Evolutionary conservation across 2,113 vertebrate genomes (phyloP).

Genomic region (Poicephalus meyeri): DNA sequence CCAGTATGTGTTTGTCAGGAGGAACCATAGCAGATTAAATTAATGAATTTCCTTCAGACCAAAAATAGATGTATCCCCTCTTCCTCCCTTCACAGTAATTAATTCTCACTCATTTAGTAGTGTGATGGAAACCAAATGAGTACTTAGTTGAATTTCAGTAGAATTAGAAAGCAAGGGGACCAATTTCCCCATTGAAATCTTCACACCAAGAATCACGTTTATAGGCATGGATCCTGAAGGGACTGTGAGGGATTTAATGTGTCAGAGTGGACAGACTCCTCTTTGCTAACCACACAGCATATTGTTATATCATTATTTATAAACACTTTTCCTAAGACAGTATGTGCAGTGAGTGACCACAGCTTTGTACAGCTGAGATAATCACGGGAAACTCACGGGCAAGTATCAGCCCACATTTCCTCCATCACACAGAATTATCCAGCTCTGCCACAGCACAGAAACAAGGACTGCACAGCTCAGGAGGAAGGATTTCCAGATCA

Average conservation of each 20-base stretch:
- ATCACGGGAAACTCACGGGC: not conserved
- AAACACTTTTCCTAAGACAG: not conserved
- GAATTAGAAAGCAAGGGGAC: not conserved
- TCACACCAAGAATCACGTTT: not conserved
- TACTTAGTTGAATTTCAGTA: not conserved
- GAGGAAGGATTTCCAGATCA: not conserved
- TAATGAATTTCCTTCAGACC: not conserved
- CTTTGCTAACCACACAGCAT: not conserved
- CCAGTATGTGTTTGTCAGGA: not conserved
- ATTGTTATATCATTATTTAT: not conserved
- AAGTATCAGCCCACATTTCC: not conserved
- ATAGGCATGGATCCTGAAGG: not conserved
- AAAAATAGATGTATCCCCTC: not conserved
- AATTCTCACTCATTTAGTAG: not conserved
- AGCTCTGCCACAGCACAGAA: not conserved
- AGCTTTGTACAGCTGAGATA: not conserved
- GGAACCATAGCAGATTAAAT: not conserved
- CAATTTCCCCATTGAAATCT: not conserved
- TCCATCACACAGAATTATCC: not conserved
- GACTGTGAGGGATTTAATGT: not conserved
- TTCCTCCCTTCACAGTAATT: slow-evolving; percentile 4
- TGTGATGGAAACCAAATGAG: not conserved
- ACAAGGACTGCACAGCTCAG: not conserved
- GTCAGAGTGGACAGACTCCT: not conserved
- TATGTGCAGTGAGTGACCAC: not conserved